Evolutionary conservation across 2,888 invertebrate species (phyloP).

Genomic region (Diaphora mendica): DNA sequence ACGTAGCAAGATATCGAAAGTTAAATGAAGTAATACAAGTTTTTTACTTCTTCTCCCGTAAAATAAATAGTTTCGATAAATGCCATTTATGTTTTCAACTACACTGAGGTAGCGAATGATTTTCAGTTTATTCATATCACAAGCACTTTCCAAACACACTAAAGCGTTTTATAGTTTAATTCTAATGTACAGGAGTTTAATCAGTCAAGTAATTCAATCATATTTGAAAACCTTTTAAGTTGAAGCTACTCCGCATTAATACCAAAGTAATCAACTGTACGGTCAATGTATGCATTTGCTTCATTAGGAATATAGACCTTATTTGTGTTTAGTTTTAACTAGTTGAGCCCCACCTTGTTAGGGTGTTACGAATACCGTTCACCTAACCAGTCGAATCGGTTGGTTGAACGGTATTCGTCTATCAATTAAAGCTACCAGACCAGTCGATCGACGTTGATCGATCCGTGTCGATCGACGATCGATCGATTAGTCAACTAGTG

Average conservation of each 20-base stretch:
- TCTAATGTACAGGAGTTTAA: background rate
- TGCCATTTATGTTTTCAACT: background rate
- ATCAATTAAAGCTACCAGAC: no score
- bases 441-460: no score
- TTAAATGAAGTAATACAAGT: background rate
- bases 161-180: background rate
- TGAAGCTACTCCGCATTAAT: background rate
- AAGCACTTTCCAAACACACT: background rate
- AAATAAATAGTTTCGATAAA: slow-evolving; percentile 3
- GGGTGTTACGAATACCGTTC: no score
- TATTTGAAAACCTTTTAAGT: background rate
- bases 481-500: no score
- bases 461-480: no score
- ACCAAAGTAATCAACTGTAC: background rate
- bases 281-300: no score
- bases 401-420: no score
- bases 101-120: background rate
- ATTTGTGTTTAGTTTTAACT: no score
- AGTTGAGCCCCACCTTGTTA: no score
- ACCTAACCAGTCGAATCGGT: no score
- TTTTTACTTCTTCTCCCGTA: background rate
- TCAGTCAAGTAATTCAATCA: background rate
- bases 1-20: background rate
- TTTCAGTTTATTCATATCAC: background rate
- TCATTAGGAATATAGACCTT: no score